Evolutionary conservation across 2,888 invertebrate species (phyloP).

Genomic region (Vanessa cardui): DNA sequence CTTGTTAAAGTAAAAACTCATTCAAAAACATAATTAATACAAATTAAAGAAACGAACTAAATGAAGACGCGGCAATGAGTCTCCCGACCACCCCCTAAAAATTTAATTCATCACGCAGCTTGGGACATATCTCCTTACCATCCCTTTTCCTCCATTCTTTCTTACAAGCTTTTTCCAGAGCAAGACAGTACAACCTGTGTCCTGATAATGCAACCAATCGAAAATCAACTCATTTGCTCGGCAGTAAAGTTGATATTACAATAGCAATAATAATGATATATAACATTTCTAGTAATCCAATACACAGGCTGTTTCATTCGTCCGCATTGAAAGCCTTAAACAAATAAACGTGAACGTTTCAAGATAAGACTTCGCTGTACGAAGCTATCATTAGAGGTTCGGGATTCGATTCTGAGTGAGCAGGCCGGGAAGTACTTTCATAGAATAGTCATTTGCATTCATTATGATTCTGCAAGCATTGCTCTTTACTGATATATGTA

Average conservation of each 20-base stretch:
- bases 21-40: slow-evolving; percentile 68
- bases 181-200: slow-evolving; percentile 59
- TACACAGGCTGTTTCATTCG: slow-evolving; percentile 76
- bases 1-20: slow-evolving; percentile 39
- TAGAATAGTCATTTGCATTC: not conserved
- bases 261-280: slow-evolving; percentile 35
- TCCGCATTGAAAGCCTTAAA: slow-evolving; percentile 79
- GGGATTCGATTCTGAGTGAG: slow-evolving; percentile 28
- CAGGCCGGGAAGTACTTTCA: not conserved
- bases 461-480: too few relatives aligned
- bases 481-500: too few relatives aligned
- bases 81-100: slow-evolving; percentile 77
- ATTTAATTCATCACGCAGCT: slow-evolving; percentile 79
- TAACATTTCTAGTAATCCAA: slow-evolving; percentile 52
- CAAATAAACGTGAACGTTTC: slow-evolving; percentile 74
- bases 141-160: slow-evolving; percentile 80
- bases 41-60: slow-evolving; percentile 76
- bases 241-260: slow-evolving; percentile 29
- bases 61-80: slow-evolving; percentile 75
- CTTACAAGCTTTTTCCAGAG: slow-evolving; percentile 79
- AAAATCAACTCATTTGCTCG: slow-evolving; percentile 38
- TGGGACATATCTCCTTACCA: slow-evolving; percentile 78
- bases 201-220: slow-evolving; percentile 41
- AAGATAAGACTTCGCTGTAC: slow-evolving; percentile 73
- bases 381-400: slow-evolving; percentile 62